These are phyloP conservation scores for Diadegma fenestrale DNA, from an alignment of 2,888 invertebrate species.

Conservation along the genomic window DNA sequence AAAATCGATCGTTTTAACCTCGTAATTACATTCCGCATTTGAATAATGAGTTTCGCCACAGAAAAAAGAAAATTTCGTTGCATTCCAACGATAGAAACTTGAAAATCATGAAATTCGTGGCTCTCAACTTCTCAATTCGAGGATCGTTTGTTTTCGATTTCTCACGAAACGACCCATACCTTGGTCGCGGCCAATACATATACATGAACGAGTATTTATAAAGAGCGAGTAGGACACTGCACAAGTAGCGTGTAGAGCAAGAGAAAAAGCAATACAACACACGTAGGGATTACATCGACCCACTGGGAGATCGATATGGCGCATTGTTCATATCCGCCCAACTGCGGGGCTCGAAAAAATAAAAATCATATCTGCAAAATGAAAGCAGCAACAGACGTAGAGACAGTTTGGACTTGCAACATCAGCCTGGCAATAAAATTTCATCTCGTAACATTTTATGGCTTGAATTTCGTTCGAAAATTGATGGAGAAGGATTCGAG, in stretches of 20 bases:
- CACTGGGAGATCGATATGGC: constrained; percentile 63
- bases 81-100: no score
- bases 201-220: neutral
- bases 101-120: no score
- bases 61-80: no score
- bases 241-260: constrained; percentile 2
- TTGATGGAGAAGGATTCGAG: neutral
- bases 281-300: constrained; percentile 57
- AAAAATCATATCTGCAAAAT: constrained; percentile 42
- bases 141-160: neutral
- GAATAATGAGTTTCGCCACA: no score
- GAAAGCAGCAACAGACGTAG: constrained; percentile 48
- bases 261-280: constrained; percentile 11
- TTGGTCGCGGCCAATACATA: neutral
- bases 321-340: constrained; percentile 48
- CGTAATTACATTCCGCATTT: no score
- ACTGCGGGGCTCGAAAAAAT: constrained; percentile 55
- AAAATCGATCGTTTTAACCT: no score
- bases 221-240: constrained; percentile 15
- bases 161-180: neutral
- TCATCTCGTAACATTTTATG: neutral
- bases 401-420: neutral
- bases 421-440: neutral
- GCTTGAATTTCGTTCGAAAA: constrained; percentile 7
- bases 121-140: no score